Percentiles rank a stretch among this genome's conserved stretches.
These are phyloP conservation scores for Azorinus chamasolen DNA, from an alignment of 2,888 invertebrate genomes.

Conservation along the genomic window DNA sequence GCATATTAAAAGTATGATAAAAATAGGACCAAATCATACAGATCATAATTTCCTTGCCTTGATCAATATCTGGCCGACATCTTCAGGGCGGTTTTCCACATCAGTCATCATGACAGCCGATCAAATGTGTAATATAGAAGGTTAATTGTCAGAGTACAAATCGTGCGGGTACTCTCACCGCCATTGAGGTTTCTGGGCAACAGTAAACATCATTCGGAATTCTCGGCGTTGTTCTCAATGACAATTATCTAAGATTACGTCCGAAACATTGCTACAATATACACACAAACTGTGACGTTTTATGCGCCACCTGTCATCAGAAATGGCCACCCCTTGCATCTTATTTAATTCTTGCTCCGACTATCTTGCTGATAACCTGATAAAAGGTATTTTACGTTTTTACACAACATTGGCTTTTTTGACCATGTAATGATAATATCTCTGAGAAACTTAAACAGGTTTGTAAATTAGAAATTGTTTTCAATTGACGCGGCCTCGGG, in stretches of 20 bases:
- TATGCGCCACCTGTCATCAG: constrained; percentile 65
- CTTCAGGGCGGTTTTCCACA: constrained; percentile 78
- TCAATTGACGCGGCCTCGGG: no score
- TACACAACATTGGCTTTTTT: background rate
- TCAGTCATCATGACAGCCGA: constrained; percentile 74
- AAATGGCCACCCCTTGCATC: constrained; percentile 78
- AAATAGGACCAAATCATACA: no score
- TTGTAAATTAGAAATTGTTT: no score
- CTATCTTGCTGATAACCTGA: constrained; percentile 65
- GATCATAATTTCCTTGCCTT: constrained; percentile 70
- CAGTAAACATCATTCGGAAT: constrained; percentile 62
- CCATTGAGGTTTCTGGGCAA: constrained; percentile 63
- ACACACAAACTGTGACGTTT: constrained; percentile 70
- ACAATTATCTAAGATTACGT: background rate
- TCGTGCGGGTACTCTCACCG: constrained; percentile 2
- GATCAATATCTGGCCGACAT: constrained; percentile 84
- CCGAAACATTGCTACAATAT: constrained; percentile 7
- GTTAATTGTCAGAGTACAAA: background rate
- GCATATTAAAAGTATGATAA: no score
- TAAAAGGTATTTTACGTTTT: constrained; percentile 73
- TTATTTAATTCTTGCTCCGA: constrained; percentile 75
- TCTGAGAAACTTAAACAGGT: no score
- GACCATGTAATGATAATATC: no score
- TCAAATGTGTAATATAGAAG: background rate
- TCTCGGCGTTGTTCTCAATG: constrained; percentile 4